Conservation (phyloP, 2,113 vertebrate species). For the Paramisgurnus dabryanus region DNA sequence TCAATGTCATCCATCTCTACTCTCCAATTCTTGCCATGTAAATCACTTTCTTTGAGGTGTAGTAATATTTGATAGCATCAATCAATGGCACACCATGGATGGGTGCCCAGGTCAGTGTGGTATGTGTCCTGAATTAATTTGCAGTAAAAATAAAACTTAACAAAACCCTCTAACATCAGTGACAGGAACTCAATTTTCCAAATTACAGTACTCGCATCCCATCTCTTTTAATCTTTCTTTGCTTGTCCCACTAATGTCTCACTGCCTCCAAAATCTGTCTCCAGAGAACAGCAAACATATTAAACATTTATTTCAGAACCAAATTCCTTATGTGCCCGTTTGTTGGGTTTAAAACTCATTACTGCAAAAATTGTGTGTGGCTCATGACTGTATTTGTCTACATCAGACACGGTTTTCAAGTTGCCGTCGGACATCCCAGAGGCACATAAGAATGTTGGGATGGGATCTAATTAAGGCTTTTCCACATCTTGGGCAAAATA, state of each 20-base stretch:
- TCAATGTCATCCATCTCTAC: not conserved
- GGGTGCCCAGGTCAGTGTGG: not conserved
- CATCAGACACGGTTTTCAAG: slow-evolving; percentile 47
- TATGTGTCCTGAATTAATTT: slow-evolving; percentile 12
- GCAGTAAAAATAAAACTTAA: slow-evolving; percentile 1
- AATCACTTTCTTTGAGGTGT: not conserved
- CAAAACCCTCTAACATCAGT: not conserved
- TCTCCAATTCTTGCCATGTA: not conserved
- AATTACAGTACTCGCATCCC: not conserved
- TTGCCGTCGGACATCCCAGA: slow-evolving; percentile 62
- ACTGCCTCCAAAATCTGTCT: slow-evolving; percentile 1
- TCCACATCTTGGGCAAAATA: slow-evolving; percentile 69
- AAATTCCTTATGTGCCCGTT: not conserved
- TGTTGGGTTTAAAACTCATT: slow-evolving; percentile 29
- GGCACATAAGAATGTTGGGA: slow-evolving; percentile 64
- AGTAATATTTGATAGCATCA: slow-evolving; percentile 17
- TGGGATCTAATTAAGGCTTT: slow-evolving; percentile 74
- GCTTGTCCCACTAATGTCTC: not conserved
- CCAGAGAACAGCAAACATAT: slow-evolving; percentile 31
- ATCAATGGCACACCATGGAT: not conserved
- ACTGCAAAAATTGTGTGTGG: slow-evolving; percentile 28
- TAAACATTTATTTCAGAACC: slow-evolving; percentile 23
- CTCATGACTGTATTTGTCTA: slow-evolving; percentile 24
- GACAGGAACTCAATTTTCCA: slow-evolving; percentile 13
- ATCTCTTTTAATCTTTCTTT: not conserved